Evolutionary conservation across 2,797 vertebrate species (phyloP).

Genomic region (Danio jaintianensis): DNA sequence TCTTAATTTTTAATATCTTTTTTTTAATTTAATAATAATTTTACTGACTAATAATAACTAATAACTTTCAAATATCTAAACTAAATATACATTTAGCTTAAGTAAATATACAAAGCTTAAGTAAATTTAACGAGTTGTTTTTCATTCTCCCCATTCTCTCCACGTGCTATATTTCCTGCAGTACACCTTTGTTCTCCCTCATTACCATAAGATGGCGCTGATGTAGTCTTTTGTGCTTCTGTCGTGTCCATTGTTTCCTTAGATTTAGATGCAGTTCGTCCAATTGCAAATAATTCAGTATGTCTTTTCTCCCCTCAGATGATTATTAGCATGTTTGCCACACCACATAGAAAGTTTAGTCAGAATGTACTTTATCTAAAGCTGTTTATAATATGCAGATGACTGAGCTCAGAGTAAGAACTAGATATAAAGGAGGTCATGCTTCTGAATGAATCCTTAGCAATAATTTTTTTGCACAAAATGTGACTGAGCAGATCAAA

Average conservation of each 20-base stretch:
- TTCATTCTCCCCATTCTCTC: background rate
- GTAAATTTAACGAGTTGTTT: background rate
- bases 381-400: background rate
- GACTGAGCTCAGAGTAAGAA: background rate
- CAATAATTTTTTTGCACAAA: constrained; percentile 41
- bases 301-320: background rate
- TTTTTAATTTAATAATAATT: no score
- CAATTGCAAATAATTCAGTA: background rate
- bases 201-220: constrained; percentile 66
- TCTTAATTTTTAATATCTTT: no score
- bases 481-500: background rate
- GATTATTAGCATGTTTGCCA: background rate
- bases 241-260: constrained; percentile 22
- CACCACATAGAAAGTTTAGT: background rate
- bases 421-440: constrained; percentile 23
- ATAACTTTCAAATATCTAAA: no score
- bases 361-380: background rate
- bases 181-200: constrained; percentile 66
- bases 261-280: constrained; percentile 1
- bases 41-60: no score
- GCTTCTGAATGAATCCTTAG: constrained; percentile 45
- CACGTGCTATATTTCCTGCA: background rate
- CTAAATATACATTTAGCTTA: no score
- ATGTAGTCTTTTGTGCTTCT: constrained; percentile 45
- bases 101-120: background rate